Conservation (phyloP, 2,888 invertebrate genomes). For the Acanthosepion lycidas region DNA sequence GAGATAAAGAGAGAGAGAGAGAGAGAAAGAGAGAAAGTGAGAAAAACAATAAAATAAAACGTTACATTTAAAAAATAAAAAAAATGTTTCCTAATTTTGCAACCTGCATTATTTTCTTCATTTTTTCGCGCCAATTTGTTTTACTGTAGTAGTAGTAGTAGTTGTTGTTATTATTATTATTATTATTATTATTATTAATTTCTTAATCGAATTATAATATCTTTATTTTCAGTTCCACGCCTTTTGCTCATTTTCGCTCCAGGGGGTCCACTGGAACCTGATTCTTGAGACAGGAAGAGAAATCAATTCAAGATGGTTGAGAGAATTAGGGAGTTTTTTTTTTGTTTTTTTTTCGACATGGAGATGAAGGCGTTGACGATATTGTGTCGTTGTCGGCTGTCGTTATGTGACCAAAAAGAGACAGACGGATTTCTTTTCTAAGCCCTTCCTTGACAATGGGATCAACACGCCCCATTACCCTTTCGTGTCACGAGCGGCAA, state of each 20-base stretch:
- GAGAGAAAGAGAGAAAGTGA: no score
- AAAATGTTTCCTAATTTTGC: neutral
- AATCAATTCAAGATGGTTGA: neutral
- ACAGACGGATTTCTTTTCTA: neutral
- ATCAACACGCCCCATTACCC: neutral
- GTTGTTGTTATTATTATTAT: neutral
- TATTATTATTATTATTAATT: neutral
- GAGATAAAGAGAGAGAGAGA: no score
- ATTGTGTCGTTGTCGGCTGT: conserved; percentile 20
- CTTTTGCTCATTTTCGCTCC: neutral
- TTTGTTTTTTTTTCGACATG: neutral
- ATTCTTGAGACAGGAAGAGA: neutral
- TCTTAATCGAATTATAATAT: neutral
- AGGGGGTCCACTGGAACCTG: neutral
- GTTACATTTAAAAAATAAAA: neutral
- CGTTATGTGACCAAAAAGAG: neutral
- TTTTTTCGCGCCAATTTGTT: neutral
- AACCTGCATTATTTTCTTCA: neutral
- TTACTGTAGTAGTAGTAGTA: no score
- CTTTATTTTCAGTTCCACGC: neutral
- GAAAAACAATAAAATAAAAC: no score
- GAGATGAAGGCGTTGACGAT: neutral
- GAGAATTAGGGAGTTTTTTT: neutral
- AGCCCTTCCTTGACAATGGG: neutral
- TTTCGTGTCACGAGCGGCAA: neutral